Base-by-base conservation (phyloP, 2,797 vertebrate genomes). In the Sebastes vulpes region DNA sequence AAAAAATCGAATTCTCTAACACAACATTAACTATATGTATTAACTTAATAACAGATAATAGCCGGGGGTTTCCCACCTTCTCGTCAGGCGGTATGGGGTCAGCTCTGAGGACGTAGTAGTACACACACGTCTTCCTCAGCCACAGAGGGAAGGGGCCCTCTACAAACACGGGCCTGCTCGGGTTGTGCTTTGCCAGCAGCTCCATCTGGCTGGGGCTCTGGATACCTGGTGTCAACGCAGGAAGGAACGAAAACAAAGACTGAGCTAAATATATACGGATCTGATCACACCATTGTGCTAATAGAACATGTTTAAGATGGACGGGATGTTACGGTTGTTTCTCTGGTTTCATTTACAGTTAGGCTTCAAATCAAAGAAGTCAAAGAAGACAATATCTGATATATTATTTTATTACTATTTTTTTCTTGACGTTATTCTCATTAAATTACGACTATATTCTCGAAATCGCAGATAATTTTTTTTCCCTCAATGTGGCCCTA, bases 141-240 rank as follows among this genome's bases (percentile, higher is more conserved):
- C 98, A 98, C 75, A 98, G 91, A 2, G 96, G 96, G 81, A 97
- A 98, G 1, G 98, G 98, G 0, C 98, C 98, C 89, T 98, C 98
- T 1, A 98, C 97, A 3, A 97, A 97, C 82, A 99, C 85, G 0
- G 98, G 97, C 54, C 77, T 91, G 42, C 66, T 83, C 0, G 93
- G 92, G 79, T 95, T 89, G 6, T 98, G 97, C 23, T 74, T 82
- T 46, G 96, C 95, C 25, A 98, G 90, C 6, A 96, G 93, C 8
- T 89, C 92, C 75, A 90, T 92, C 94, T 99, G 98, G 3, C 91
- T 92, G 0, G 97, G 96, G 50, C 97, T 97, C 94, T 98, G 98
- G 81, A 96, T 95, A 6, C 98, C 98, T 98, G 86, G 28, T 3
- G 64, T 6, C 31, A 65, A 53, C 18, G 57, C 26, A 46, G 78